Base-by-base conservation (phyloP, 2,888 invertebrate species). In the Diarsia brunnea region DNA sequence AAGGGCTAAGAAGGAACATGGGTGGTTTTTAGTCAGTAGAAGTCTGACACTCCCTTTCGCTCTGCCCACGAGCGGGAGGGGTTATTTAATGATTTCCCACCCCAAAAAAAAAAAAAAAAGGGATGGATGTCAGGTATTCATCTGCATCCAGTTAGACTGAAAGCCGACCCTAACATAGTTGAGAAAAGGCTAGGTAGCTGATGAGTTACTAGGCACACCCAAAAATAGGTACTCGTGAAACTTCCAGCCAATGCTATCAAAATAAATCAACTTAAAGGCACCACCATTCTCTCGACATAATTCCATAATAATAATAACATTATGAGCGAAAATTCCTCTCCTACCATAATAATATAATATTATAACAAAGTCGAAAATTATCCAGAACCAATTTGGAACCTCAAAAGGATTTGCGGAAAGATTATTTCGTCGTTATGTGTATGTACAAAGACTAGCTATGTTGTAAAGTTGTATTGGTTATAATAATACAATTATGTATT, bases 291-390 rank as follows among this genome's bases (percentile, higher is more conserved):
- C 63, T 63, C 14, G 21, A 43, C 43, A 38, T 63, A 43, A 63
- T 63, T n/a, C 63, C 63, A n/a, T 63, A n/a, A 63, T 63, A 63
- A 43, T 43, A 14, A 63, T 43, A 14, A 7, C 8, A 63, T 43
- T 63, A 43, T 16, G 14, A n/a, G 63, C 63, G 12, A 16, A 43
- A n/a, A 63, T 43, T 43, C 16, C 43, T 4, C 43, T 63, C 3
- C 61, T 38, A 21, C 8, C 43, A n/a, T 63, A 63, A 63, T n/a
- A 43, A 43, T 63, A 63, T 65, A 43, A 63, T 63, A 14, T 38
- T 63, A 14, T 61, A 63, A 43, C 63, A n/a, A 63, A 53, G 63
- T 63, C 43, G 43, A 43, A 43, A n/a, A 63, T 63, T 63, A 63
- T 43, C 63, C 21, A 27, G 27, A 51, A 67, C 51, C 51, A 51